Conservation (phyloP, 2,888 invertebrate genomes). For the Zaprionus obscuricornis region DNA sequence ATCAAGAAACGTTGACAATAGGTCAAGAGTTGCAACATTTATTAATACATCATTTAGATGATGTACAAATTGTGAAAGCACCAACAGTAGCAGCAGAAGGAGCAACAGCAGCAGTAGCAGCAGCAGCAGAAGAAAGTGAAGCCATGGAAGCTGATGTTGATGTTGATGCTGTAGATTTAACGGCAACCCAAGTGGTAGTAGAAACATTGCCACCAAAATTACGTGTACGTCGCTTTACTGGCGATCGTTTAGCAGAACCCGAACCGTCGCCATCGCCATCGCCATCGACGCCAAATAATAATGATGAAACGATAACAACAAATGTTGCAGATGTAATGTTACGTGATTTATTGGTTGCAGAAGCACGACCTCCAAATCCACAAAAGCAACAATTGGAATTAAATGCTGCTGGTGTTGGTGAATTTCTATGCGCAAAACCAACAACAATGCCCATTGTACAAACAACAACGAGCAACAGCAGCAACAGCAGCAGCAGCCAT, state of each 20-base stretch:
- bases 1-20: constrained; percentile 28
- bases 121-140: neutral
- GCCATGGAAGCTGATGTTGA: neutral
- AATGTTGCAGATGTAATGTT: constrained; percentile 26
- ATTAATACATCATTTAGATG: constrained; percentile 57
- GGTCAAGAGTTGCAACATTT: constrained; percentile 76
- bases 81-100: constrained; percentile 16
- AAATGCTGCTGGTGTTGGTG: constrained; percentile 31
- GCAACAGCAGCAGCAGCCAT: constrained; percentile 1
- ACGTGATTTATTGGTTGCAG: constrained; percentile 42
- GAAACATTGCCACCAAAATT: constrained; percentile 52
- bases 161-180: constrained; percentile 13
- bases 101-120: neutral
- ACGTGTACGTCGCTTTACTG: constrained; percentile 77
- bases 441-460: neutral
- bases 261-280: neutral
- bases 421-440: constrained; percentile 34
- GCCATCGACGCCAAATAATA: too few relatives aligned
- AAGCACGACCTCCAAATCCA: constrained; percentile 45
- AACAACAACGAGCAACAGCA: constrained; percentile 40
- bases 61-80: neutral
- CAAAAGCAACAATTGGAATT: constrained; percentile 35
- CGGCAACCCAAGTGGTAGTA: neutral
- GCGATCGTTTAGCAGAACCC: constrained; percentile 53
- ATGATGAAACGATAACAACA: neutral